Evolutionary conservation across 2,797 vertebrate species (phyloP).

Genomic region (Thaleichthys pacificus): DNA sequence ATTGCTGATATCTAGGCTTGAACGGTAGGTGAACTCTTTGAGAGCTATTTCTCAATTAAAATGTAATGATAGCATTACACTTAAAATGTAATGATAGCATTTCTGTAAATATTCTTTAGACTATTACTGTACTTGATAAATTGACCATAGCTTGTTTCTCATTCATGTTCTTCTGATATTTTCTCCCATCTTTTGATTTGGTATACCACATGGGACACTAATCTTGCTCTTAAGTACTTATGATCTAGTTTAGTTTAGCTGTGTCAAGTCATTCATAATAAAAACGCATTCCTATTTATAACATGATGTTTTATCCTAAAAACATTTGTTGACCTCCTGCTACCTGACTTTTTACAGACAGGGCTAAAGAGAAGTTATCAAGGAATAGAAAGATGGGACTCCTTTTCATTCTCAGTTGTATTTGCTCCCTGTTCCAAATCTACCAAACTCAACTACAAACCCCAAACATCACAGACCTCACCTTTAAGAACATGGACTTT

Average conservation of each 20-base stretch:
- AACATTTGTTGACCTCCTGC: neutral
- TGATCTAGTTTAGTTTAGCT: no score
- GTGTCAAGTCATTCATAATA: no score
- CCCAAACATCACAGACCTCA: conserved; percentile 72
- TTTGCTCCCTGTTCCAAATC: conserved; percentile 43
- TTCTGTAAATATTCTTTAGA: no score
- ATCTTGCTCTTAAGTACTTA: no score
- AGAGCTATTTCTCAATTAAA: neutral
- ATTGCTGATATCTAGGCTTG: conserved; percentile 31
- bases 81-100: no score
- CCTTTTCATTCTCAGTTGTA: conserved; percentile 50
- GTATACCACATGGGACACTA: no score
- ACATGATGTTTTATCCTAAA: neutral
- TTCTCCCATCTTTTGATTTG: no score
- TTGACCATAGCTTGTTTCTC: no score
- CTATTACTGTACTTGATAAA: no score
- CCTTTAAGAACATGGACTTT: conserved; percentile 82
- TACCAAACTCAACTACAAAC: conserved; percentile 37
- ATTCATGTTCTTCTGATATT: no score
- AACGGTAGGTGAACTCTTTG: conserved; percentile 61
- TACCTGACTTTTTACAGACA: neutral
- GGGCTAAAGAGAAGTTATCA: neutral
- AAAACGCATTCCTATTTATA: neutral
- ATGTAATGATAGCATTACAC: no score
- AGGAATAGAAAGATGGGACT: conserved; percentile 52